Evolutionary conservation across 92 coral and sea anemone genomes (phyloP).

Genomic region (Porites rus): DNA sequence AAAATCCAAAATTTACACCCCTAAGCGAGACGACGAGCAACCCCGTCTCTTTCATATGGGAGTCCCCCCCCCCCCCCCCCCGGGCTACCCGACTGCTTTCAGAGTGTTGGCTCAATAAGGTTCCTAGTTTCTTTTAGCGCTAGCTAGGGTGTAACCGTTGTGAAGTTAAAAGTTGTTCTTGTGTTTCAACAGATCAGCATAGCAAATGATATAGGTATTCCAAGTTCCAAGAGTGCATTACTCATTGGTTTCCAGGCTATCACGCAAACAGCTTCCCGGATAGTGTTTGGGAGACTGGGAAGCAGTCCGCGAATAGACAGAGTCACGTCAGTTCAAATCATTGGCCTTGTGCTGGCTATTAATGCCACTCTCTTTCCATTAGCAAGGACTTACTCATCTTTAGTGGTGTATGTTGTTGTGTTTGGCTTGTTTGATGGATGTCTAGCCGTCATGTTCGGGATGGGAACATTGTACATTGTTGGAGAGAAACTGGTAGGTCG

Average conservation of each 20-base stretch:
- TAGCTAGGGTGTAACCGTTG: not conserved
- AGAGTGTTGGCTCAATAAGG: too few relatives aligned
- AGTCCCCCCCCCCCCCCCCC: too few relatives aligned
- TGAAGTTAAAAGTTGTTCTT: not conserved
- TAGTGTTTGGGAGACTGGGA: constrained; percentile 77
- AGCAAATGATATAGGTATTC: constrained; percentile 77
- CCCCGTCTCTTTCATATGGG: too few relatives aligned
- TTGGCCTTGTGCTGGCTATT: constrained; percentile 58
- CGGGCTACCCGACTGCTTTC: too few relatives aligned
- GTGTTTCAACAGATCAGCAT: constrained; percentile 67
- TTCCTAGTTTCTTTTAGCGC: too few relatives aligned
- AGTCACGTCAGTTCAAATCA: constrained; percentile 62
- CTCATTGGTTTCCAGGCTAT: constrained; percentile 83
- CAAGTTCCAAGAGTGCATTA: constrained; percentile 72
- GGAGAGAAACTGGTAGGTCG: constrained; percentile 77
- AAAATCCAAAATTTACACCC: too few relatives aligned
- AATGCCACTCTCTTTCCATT: constrained; percentile 72
- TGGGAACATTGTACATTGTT: constrained; percentile 80
- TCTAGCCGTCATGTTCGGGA: constrained; percentile 81
- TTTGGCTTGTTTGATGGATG: constrained; percentile 87
- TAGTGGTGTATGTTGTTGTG: constrained; percentile 72
- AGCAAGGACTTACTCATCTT: constrained; percentile 55
- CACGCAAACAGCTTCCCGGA: constrained; percentile 73
- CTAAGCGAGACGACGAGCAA: too few relatives aligned
- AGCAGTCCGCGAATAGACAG: constrained; percentile 62